Percentiles rank a stretch among this genome's conserved stretches.
Conservation (phyloP, 2,888 invertebrate species). For the Vanessa cardui region DNA sequence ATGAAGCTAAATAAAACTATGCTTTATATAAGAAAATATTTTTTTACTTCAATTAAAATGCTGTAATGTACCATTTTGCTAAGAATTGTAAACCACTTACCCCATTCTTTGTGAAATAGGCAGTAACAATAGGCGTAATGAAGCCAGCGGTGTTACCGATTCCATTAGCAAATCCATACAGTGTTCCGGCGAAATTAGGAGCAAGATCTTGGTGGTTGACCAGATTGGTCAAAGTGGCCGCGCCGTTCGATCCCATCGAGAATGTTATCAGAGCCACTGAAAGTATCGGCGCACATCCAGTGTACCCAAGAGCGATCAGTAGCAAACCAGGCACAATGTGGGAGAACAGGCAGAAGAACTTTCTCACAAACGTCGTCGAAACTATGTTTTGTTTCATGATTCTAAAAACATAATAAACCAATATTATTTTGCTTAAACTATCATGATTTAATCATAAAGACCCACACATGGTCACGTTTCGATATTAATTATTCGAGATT, state of each 20-base stretch:
- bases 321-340: conserved; percentile 80
- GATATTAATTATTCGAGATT: not conserved
- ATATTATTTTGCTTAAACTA: not conserved
- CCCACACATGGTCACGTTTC: too few relatives aligned
- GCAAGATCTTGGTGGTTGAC: conserved; percentile 88
- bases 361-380: conserved; percentile 83
- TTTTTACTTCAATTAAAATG: not conserved
- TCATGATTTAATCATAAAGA: too few relatives aligned
- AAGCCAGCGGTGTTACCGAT: conserved; percentile 88
- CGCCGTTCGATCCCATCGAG: conserved; percentile 86
- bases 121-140: conserved; percentile 88
- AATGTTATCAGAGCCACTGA: conserved; percentile 86
- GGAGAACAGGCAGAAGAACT: conserved; percentile 85
- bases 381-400: conserved; percentile 77
- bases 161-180: conserved; percentile 90
- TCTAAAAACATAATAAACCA: conserved; percentile 50
- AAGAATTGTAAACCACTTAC: conserved; percentile 60
- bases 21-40: not conserved
- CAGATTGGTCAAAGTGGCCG: conserved; percentile 84
- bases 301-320: conserved; percentile 81
- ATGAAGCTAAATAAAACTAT: conserved; percentile 4
- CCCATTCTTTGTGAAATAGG: conserved; percentile 83
- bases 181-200: conserved; percentile 89
- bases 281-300: conserved; percentile 84
- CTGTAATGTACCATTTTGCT: not conserved